Evolutionary conservation across 2,797 vertebrate genomes (phyloP).

Genomic region (Selene dorsalis): DNA sequence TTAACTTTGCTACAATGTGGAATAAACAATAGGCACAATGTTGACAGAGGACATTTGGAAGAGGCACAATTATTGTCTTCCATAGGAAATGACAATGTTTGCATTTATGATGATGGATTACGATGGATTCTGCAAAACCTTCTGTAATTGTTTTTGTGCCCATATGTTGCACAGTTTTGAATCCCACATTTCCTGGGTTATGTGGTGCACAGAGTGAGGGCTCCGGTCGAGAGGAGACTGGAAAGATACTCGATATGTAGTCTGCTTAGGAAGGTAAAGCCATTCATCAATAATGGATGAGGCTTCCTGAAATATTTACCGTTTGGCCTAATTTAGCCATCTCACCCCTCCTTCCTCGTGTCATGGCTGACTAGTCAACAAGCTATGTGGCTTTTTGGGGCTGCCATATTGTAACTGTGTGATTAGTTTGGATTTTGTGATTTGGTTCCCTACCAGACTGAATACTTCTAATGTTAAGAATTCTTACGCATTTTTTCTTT

Average conservation of each 20-base stretch:
- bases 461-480: not conserved
- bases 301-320: slow-evolving; percentile 86
- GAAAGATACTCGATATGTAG: slow-evolving; percentile 83
- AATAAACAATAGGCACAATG: not conserved
- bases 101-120: not conserved
- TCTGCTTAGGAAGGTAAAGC: slow-evolving; percentile 80
- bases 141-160: not conserved
- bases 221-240: slow-evolving; percentile 62
- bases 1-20: not conserved
- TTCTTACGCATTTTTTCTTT: too few species aligned
- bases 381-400: slow-evolving; percentile 36
- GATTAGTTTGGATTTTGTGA: slow-evolving; percentile 35
- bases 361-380: slow-evolving; percentile 71
- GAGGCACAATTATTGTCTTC: not conserved
- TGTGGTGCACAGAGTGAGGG: slow-evolving; percentile 42
- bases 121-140: not conserved
- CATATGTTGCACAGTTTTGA: not conserved
- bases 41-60: not conserved
- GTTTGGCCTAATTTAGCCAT: slow-evolving; percentile 84
- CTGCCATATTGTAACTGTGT: slow-evolving; percentile 23
- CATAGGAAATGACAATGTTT: not conserved
- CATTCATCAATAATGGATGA: slow-evolving; percentile 85
- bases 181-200: slow-evolving; percentile 50
- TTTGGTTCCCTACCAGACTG: not conserved
- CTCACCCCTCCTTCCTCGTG: slow-evolving; percentile 61